These are phyloP conservation scores for cat (Felis catus) DNA, from an alignment of 2,113 vertebrate species.

Conservation along the genomic window F.catus_Fca126_mat1.0 CM031418.1:136103501-136104000, in stretches of 20 bases:
- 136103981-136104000: no score
- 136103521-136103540: not conserved
- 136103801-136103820: not conserved
- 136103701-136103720: no score
- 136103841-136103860: not conserved
- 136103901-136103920: not conserved
- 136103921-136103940: not conserved
- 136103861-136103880: not conserved
- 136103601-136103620: not conserved
- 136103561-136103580: not conserved
- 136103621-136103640: not conserved
- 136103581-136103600: rapidly evolving
- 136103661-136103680: no score
- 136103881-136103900: rapidly evolving
- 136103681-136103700: no score
- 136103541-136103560: not conserved
- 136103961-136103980: rapidly evolving
- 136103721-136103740: no score
- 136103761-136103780: no score
- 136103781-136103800: no score
- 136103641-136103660: no score
- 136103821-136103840: not conserved
- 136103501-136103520: not conserved
- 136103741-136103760: no score
- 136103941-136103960: not conserved